Evolutionary conservation across 2,888 invertebrate genomes (phyloP), one percentile per base, ranked within the genome.

Genomic region (Protophormia terraenovae): DNA sequence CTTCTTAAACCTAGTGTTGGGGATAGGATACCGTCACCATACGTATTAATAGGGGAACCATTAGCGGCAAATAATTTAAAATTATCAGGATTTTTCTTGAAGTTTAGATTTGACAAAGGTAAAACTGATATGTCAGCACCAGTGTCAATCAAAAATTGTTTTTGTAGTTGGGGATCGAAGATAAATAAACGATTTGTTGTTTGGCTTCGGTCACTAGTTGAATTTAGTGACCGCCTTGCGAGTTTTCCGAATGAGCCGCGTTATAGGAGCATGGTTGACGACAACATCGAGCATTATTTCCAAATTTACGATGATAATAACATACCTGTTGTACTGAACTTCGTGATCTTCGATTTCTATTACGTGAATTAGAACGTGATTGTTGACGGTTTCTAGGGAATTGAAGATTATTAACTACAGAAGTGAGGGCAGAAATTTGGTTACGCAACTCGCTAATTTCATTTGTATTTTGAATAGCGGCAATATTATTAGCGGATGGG

Each of bases 151-250:
- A 64, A 41, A 64, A 64, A 3, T 24, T 41, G n/a, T n/a, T 22
- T 41, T 64, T 38, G 0, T 27, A 55, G 14, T 10, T 4, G 35
- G 10, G 60, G 16, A 8, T 60, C 60, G 12, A 16, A 12, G 32
- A 60, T 58, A 62, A 62, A 38, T 22, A 62, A 14, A 14, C 41
- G 45, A 19, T 66, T 66, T 27, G 27, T 66, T 27, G 24, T 7
- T 45, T 66, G 66, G 41, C 66, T 66, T 16, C 66, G 41, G 66
- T 66, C 66, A 66, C 27, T 38, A 62, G 62, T 14, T 22, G 38
- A 35, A 4, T 12, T 60, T 60, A 60, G 35, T 35, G 19, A 60
- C 35, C 19, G 19, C 19, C 60, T 35, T 35, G 16, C 10, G 41
- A 64, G 64, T 64, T 64, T 64, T 41, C 38, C 38, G 41, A 5